Evolutionary conservation across 1,140 invertebrate genomes (phyloP).

Genomic region (Cydia fagiglandana): DNA sequence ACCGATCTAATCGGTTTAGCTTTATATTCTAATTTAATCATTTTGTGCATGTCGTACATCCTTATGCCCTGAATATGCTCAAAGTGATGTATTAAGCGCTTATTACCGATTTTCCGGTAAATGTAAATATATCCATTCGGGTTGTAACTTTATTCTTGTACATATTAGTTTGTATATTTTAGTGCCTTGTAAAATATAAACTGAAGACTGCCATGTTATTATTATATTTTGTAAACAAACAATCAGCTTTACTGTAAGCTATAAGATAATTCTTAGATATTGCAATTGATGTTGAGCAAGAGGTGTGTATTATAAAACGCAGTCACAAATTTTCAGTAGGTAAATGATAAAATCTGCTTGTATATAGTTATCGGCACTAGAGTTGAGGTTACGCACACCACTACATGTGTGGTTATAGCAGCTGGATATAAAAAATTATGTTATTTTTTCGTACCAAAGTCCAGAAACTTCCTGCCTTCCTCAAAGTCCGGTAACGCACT

Average conservation of each 20-base stretch:
- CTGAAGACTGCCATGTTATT: slow-evolving; percentile 80
- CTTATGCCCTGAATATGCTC: slow-evolving; percentile 65
- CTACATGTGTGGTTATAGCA: too few relatives aligned
- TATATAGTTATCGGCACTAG: not conserved
- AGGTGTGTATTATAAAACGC: slow-evolving; percentile 40
- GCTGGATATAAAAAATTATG: too few relatives aligned
- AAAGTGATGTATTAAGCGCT: slow-evolving; percentile 76
- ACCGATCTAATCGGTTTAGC: slow-evolving; percentile 73
- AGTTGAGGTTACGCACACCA: too few relatives aligned
- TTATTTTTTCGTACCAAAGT: too few relatives aligned
- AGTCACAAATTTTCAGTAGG: slow-evolving; percentile 43
- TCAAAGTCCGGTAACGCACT: too few relatives aligned
- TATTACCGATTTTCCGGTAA: slow-evolving; percentile 78
- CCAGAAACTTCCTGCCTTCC: too few relatives aligned
- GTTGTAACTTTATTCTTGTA: slow-evolving; percentile 71
- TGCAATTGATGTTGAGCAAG: slow-evolving; percentile 44
- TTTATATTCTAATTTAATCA: slow-evolving; percentile 57
- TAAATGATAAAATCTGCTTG: not conserved
- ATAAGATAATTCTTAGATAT: slow-evolving; percentile 65
- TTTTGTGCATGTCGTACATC: slow-evolving; percentile 73
- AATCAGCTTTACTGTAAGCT: slow-evolving; percentile 75
- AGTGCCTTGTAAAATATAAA: slow-evolving; percentile 72
- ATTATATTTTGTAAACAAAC: slow-evolving; percentile 68
- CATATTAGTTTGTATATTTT: slow-evolving; percentile 65
- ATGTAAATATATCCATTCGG: slow-evolving; percentile 78